Percentiles rank a stretch among this genome's conserved stretches.
These are phyloP conservation scores for Lerema accius DNA, from an alignment of 1,140 invertebrate species.

Conservation along the genomic window DNA sequence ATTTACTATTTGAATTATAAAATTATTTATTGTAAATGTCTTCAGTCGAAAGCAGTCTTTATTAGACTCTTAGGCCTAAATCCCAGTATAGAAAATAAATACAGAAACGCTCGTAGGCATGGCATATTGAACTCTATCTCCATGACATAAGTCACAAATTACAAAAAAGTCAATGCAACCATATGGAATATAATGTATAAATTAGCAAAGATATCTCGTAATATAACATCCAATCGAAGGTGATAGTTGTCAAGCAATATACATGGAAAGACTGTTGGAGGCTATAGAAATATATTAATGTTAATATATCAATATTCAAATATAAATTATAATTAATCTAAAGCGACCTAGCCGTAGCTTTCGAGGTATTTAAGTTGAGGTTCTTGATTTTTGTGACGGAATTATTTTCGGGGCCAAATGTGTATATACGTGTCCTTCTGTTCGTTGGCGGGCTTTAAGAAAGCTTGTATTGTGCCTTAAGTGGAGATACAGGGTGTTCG, in stretches of 20 bases:
- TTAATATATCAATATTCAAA: constrained; percentile 22
- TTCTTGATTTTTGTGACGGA: constrained; percentile 37
- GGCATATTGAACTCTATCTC: no score
- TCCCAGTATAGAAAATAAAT: no score
- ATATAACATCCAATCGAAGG: no score
- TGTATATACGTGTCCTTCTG: constrained; percentile 59
- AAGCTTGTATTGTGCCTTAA: constrained; percentile 50
- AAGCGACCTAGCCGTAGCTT: constrained; percentile 17
- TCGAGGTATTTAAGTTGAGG: constrained; percentile 34
- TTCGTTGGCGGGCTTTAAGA: constrained; percentile 58
- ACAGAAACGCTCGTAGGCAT: no score
- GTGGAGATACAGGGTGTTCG: constrained; percentile 17
- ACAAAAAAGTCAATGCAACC: neutral
- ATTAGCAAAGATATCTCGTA: neutral
- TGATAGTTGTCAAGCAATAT: no score
- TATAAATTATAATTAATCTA: constrained; percentile 13
- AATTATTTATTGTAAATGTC: neutral
- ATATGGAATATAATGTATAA: neutral
- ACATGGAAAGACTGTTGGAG: constrained; percentile 65
- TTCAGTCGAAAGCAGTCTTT: neutral
- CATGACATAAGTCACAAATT: no score
- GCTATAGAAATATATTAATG: constrained; percentile 47
- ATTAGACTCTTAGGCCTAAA: no score
- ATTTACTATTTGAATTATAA: neutral
- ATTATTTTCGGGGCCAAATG: constrained; percentile 69